These are phyloP conservation scores for Polypedilum pembai DNA, from an alignment of 1,140 invertebrate species.

Conservation along the genomic window DNA sequence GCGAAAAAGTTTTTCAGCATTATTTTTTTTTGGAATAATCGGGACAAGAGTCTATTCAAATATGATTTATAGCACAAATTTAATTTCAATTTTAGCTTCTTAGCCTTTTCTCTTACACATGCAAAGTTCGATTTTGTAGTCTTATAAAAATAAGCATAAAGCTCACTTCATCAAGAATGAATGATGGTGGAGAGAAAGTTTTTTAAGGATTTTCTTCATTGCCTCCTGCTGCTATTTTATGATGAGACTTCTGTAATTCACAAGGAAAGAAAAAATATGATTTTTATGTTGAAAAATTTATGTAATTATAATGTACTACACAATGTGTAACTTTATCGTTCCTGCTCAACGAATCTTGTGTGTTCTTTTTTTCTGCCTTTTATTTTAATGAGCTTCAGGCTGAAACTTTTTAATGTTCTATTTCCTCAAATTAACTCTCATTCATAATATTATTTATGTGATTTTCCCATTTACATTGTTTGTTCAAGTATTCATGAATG, in stretches of 20 bases:
- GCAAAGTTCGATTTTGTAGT: too few relatives aligned
- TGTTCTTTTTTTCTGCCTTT: background rate
- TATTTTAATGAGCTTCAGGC: background rate
- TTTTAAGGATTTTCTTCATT: background rate
- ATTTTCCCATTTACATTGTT: too few relatives aligned
- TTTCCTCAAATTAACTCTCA: background rate
- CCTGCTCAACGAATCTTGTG: background rate
- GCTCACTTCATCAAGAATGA: background rate
- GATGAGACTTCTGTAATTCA: background rate
- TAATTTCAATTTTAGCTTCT: background rate
- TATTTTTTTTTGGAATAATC: conserved; percentile 8
- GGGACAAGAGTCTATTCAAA: background rate
- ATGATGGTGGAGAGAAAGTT: background rate
- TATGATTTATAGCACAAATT: background rate
- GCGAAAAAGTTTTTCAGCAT: background rate
- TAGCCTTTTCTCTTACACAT: too few relatives aligned
- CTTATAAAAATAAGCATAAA: background rate
- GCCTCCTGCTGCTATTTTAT: background rate
- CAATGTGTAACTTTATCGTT: background rate
- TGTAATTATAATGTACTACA: background rate
- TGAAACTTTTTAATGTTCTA: background rate
- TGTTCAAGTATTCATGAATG: too few relatives aligned
- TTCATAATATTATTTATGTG: too few relatives aligned
- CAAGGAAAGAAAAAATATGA: too few relatives aligned
- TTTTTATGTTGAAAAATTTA: background rate